Base-by-base conservation (phyloP, 1,140 invertebrate species). In the Conus ventricosus region DNA sequence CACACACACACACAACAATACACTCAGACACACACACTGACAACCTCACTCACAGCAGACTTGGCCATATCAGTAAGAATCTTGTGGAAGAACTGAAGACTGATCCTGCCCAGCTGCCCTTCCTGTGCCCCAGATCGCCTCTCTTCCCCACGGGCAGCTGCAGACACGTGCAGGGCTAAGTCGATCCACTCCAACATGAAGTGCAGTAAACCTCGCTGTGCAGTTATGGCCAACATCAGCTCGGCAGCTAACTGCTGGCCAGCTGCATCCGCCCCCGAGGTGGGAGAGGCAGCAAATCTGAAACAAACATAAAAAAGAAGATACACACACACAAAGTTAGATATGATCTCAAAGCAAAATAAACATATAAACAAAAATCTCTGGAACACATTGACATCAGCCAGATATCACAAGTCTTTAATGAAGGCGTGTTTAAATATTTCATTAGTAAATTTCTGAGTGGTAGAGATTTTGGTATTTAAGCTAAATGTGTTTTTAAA, bases 121-220 rank as follows among this genome's bases (percentile, higher is more conserved):
- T 86, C 75, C 8, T 55, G 17, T 0, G 23, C 83, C 63, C 75
- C 84, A 6, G 85, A 87, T 78, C 71, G 39, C 23, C 85, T 91
- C 71, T 89, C 84, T 39, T 91, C 88, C 39, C 83, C 67, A 25
- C 89, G 90, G 67, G 90, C 87, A 54, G 87, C 89, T n/a, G 92
- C 87, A 60, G 90, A 90, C 10, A 90, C 92, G 17, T 92, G 90
- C 55, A 92, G 92, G 27, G 96, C 96, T 95, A 97, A 96, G 84
- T 96, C 95, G 87, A 97, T 96, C 97, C 97, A 97, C 90, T 97
- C 96, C 25, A 97, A 92, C 6, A 97, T 92, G 93, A 96, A 96
- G 53, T 96, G 92, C 51, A 97, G 94, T n/a, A 96, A 96, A 6
- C 97, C 96, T 89, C 96, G 93, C 94, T 97, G 96, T 55, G 96